A percentile compares a stretch with the other conserved stretches of the same genome.
Conservation (phyloP, 2,797 vertebrate species). For the Gobio occitaniae region DNA sequence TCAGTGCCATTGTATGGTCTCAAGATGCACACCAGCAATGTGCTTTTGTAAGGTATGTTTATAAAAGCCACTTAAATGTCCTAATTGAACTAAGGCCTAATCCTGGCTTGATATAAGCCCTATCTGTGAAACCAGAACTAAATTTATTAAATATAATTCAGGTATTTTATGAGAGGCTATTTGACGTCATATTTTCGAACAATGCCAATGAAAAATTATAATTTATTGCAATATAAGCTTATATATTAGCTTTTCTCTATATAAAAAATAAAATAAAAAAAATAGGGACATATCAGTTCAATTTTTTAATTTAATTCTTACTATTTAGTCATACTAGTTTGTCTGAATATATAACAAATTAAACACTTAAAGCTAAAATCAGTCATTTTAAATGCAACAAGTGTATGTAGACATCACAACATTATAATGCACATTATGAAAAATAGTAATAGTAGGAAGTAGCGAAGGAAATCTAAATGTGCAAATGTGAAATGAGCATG, state of each 20-base stretch:
- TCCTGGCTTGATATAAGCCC: too few species aligned
- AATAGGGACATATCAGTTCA: too few species aligned
- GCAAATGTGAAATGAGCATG: not conserved
- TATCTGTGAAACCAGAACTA: too few species aligned
- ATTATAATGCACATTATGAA: not conserved
- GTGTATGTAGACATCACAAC: not conserved
- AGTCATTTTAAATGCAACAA: not conserved
- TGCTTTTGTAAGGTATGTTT: too few species aligned
- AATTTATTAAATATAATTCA: not conserved
- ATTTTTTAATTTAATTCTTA: not conserved
- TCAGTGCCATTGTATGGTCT: too few species aligned
- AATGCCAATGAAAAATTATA: not conserved
- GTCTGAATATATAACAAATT: not conserved
- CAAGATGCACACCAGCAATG: too few species aligned
- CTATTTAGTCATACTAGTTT: not conserved
- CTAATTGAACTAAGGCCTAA: too few species aligned
- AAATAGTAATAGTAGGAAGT: not conserved
- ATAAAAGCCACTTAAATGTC: too few species aligned
- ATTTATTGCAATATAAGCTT: not conserved
- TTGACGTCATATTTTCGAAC: not conserved
- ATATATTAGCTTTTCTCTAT: not conserved
- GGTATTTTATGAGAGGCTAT: not conserved
- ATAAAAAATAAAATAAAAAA: not conserved
- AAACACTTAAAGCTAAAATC: not conserved
- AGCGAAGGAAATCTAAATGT: not conserved